phyloP scores from a whole-genome alignment of 23 tunicate genomes.

The Oikopleura dioica region DNA sequence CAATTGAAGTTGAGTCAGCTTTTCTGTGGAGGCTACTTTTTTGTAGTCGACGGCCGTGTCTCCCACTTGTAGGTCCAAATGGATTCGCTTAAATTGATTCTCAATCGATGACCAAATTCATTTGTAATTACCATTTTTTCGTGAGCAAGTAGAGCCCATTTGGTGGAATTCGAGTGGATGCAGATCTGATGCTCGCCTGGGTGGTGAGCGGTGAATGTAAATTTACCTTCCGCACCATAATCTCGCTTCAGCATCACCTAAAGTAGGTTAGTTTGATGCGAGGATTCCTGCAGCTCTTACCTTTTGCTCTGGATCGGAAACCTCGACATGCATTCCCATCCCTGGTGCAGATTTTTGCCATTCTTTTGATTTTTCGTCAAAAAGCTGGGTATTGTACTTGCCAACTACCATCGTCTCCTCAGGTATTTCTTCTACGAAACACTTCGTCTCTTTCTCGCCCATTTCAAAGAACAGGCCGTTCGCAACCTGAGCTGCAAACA shows the following conservation, averaged over 20 bases:
- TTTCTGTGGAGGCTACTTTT: conserved; percentile 26
- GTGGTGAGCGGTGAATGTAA: neutral
- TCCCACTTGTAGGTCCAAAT: neutral
- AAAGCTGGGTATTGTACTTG: conserved; percentile 21
- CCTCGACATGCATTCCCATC: conserved; percentile 43
- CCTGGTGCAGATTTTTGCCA: conserved; percentile 21
- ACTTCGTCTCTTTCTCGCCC: conserved; percentile 31
- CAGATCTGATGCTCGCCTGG: conserved; percentile 35
- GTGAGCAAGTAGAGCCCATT: conserved; percentile 33
- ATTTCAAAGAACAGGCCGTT: conserved; percentile 20
- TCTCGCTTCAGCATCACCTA: neutral
- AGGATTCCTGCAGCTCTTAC: conserved; percentile 24
- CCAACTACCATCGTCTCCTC: conserved; percentile 33
- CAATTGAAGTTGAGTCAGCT: conserved; percentile 24
- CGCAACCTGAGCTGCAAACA: conserved; percentile 7
- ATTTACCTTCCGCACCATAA: neutral
- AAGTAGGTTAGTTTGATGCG: conserved; percentile 15
- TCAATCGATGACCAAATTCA: neutral
- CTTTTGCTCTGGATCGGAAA: conserved; percentile 20
- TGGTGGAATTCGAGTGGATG: conserved; percentile 34
- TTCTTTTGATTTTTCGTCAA: conserved; percentile 20
- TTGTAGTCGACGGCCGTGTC: conserved; percentile 29
- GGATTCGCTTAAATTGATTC: neutral
- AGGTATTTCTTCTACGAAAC: conserved; percentile 32
- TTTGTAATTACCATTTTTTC: conserved; percentile 16